Conservation (phyloP, 2,113 vertebrate species). For the Galeopterus variegatus region DNA sequence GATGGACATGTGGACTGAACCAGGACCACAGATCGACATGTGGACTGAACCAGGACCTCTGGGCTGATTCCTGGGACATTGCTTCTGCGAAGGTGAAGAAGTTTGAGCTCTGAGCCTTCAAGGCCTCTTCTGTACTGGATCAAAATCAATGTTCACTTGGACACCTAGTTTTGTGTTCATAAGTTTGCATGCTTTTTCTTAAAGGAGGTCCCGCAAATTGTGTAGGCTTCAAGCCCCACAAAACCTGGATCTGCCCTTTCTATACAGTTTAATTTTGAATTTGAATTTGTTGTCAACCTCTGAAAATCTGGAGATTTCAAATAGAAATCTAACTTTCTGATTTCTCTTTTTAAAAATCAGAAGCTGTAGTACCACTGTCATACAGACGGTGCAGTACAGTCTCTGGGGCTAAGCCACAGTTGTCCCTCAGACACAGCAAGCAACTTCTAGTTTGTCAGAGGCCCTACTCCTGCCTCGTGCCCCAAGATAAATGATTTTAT, state of each 20-base stretch:
- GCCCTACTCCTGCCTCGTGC: background rate
- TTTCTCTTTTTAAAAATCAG: background rate
- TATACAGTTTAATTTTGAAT: constrained; percentile 3
- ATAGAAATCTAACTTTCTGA: background rate
- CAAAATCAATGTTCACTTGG: background rate
- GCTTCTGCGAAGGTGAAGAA: background rate
- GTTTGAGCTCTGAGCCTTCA: background rate
- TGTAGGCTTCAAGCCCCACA: background rate
- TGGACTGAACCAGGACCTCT: background rate
- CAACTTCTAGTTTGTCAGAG: background rate
- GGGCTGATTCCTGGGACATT: background rate
- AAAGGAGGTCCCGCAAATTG: background rate
- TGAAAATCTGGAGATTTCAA: constrained; percentile 13
- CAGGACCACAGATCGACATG: rapidly evolving
- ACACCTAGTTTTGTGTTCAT: background rate
- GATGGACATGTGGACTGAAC: background rate
- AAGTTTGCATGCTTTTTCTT: constrained; percentile 1
- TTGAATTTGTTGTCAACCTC: constrained; percentile 34
- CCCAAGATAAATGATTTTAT: background rate
- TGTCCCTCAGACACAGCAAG: background rate
- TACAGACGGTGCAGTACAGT: rapidly evolving
- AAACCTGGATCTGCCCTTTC: background rate
- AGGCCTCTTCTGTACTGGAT: background rate
- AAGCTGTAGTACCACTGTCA: background rate
- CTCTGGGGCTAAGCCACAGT: background rate